Conservation (phyloP, 2,797 vertebrate genomes). For the Octomys mimax region DNA sequence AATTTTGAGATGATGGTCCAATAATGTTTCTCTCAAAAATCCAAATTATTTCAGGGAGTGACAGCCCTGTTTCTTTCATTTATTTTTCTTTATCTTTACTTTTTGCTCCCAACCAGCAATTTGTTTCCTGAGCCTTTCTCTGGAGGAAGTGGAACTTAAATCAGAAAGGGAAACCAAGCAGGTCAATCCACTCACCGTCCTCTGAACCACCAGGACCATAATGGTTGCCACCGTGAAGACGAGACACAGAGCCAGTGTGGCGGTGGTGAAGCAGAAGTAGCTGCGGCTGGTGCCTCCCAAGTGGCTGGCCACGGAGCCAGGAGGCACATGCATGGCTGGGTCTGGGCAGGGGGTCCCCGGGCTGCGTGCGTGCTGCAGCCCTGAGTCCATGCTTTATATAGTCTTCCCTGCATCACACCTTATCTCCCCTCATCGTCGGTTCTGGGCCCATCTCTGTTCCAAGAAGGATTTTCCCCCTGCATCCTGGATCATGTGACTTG, state of each 20-base stretch:
- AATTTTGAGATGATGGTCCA: slow-evolving; percentile 53
- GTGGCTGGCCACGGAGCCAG: slow-evolving; percentile 72
- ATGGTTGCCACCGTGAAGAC: slow-evolving; percentile 86
- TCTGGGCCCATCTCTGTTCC: slow-evolving; percentile 87
- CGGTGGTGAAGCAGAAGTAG: slow-evolving; percentile 81
- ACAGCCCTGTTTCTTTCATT: slow-evolving; percentile 47
- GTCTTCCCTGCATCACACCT: slow-evolving; percentile 80
- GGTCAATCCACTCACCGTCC: slow-evolving; percentile 84
- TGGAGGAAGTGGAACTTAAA: not conserved
- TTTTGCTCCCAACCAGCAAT: not conserved
- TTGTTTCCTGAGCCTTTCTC: not conserved
- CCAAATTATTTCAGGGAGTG: not conserved
- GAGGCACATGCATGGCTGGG: slow-evolving; percentile 85
- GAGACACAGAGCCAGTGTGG: slow-evolving; percentile 79
- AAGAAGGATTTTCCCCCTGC: slow-evolving; percentile 90
- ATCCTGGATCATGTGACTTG: slow-evolving; percentile 91
- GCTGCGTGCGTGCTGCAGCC: slow-evolving; percentile 77
- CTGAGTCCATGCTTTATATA: slow-evolving; percentile 88
- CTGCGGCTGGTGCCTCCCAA: slow-evolving; percentile 74
- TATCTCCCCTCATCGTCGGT: slow-evolving; percentile 83
- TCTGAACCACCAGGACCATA: slow-evolving; percentile 86
- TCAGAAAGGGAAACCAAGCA: not conserved
- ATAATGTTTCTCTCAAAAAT: slow-evolving; percentile 7
- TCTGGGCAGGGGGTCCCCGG: slow-evolving; percentile 79
- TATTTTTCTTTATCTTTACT: not conserved